These are phyloP conservation scores for Vulpes ferrilata DNA, from an alignment of 2,113 vertebrate genomes.

Conservation along the genomic window DNA sequence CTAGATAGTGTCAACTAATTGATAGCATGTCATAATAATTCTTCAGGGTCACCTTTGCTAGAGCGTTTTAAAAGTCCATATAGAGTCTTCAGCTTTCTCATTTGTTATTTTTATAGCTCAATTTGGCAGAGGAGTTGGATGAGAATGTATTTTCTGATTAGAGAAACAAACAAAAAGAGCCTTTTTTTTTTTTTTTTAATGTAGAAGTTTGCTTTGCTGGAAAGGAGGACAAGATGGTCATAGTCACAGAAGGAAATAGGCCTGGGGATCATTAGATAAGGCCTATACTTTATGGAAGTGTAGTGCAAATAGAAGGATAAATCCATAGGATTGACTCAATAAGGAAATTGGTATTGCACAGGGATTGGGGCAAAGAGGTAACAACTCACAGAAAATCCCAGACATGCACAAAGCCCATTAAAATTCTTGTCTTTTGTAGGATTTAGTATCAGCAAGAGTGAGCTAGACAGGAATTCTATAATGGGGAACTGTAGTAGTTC, in stretches of 20 bases:
- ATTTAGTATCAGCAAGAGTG: background rate
- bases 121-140: slow-evolving; percentile 22
- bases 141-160: background rate
- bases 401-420: background rate
- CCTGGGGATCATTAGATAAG: background rate
- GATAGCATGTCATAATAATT: slow-evolving; percentile 60
- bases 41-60: slow-evolving; percentile 75
- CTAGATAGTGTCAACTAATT: slow-evolving; percentile 71
- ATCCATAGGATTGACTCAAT: background rate
- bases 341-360: background rate
- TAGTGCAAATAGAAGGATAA: slow-evolving; percentile 1
- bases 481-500: background rate
- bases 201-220: background rate
- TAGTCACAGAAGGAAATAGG: background rate
- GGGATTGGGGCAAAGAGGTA: background rate
- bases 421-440: background rate
- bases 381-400: background rate
- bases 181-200: slow-evolving; percentile 28
- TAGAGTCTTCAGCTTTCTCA: slow-evolving; percentile 23
- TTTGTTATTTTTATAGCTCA: slow-evolving; percentile 71
- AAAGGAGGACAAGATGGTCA: background rate
- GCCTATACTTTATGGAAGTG: background rate
- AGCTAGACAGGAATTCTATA: background rate
- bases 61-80: slow-evolving; percentile 57
- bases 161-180: slow-evolving; percentile 44